Conservation (phyloP, 2,113 vertebrate species). For the Mus pahari region DNA sequence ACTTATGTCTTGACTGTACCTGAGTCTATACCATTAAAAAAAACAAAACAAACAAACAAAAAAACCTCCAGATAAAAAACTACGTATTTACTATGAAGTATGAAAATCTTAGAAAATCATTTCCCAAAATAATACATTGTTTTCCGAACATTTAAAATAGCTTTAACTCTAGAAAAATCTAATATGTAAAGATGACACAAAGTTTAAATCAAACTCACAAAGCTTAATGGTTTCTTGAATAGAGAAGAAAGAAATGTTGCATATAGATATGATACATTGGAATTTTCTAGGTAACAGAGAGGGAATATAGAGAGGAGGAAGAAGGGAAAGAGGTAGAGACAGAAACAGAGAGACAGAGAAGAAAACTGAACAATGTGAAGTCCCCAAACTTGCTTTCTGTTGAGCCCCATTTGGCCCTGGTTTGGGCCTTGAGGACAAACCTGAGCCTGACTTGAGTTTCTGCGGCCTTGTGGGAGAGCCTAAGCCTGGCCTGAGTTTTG, state of each 20-base stretch:
- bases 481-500: too few relatives aligned
- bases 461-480: too few relatives aligned
- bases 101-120: neutral
- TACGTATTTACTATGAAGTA: neutral
- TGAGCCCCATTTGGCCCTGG: too few relatives aligned
- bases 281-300: neutral
- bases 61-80: neutral
- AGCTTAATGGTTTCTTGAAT: neutral
- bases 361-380: neutral
- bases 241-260: neutral
- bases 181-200: neutral
- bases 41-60: neutral
- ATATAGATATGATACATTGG: neutral
- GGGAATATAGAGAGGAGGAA: neutral
- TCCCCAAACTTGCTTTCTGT: neutral
- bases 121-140: neutral
- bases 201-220: neutral
- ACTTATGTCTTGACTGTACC: neutral
- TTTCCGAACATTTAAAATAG: neutral
- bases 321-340: neutral
- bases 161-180: conserved; percentile 45
- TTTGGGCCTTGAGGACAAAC: too few relatives aligned
- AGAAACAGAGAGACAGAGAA: neutral
- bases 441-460: too few relatives aligned
- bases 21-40: neutral